phyloP scores from a whole-genome alignment of 2,113 vertebrate species.

The Chunga burmeisteri region DNA sequence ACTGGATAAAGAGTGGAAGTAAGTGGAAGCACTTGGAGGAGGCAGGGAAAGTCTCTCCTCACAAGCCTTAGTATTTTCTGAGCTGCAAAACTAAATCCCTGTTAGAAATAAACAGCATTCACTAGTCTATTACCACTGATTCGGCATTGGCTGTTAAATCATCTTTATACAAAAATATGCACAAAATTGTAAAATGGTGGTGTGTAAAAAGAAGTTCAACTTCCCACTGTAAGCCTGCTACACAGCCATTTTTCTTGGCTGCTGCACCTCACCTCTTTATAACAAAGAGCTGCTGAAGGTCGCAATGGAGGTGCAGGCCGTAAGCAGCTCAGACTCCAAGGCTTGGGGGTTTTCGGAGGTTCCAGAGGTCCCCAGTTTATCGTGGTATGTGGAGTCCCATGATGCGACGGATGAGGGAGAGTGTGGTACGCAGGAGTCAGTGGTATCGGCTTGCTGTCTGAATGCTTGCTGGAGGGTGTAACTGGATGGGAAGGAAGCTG shows the following conservation, averaged over 20 bases:
- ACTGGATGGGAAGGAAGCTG: slow-evolving; percentile 95
- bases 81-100: neutral
- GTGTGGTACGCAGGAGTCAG: slow-evolving; percentile 96
- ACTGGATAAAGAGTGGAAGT: neutral
- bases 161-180: neutral
- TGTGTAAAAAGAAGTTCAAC: no score
- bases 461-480: slow-evolving; percentile 91
- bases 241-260: neutral
- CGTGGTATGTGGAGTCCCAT: slow-evolving; percentile 89
- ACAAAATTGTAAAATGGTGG: neutral
- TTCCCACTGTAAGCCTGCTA: neutral
- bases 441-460: slow-evolving; percentile 87
- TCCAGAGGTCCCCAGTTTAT: slow-evolving; percentile 97
- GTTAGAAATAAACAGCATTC: neutral
- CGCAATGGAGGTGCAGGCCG: slow-evolving; percentile 90
- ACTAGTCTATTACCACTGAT: neutral
- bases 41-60: neutral
- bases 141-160: neutral
- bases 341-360: slow-evolving; percentile 95
- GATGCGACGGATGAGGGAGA: slow-evolving; percentile 93
- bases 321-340: slow-evolving; percentile 97
- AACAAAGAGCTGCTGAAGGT: slow-evolving; percentile 96
- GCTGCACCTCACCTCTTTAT: slow-evolving; percentile 88
- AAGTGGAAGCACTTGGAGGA: neutral
- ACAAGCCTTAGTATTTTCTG: neutral